Evolutionary conservation across 2,797 vertebrate species (phyloP), one percentile per base, ranked within the genome.

Genomic region (Falco peregrinus): DNA sequence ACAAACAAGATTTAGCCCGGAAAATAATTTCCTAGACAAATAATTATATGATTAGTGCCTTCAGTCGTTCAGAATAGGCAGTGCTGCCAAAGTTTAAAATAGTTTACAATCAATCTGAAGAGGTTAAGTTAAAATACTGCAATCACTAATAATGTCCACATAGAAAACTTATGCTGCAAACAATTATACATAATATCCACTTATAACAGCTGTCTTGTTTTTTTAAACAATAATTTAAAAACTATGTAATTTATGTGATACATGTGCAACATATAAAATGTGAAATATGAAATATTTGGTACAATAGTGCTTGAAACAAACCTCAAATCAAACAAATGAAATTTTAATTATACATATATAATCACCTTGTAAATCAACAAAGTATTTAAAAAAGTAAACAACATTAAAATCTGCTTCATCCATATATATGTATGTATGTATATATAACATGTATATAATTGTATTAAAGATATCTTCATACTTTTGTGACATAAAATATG

Each of bases 271-370:
- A 98, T 98, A 98, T 96, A 98, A 98, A 98, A 98, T 97, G 98
- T 98, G 97, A 98, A 98, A 98, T 98, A 98, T 98, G 98, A 98
- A 98, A 98, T 98, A 98, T 98, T 98, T 98, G 98, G 98, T 98
- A 98, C 98, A 97, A 98, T 98, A 98, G 98, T 98, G 98, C 98
- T 98, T 98, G 97, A 98, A 98, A 98, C 97, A 98, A 98, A 98
- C 97, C 96, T 98, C 97, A 97, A 98, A 98, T 98, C 98, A 98
- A 98, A 98, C 97, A 97, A 98, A 98, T 96, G 98, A 98, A 98
- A 97, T 97, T 96, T 98, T 98, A 98, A 98, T 98, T 97, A 97
- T 97, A 98, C 98, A 98, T 97, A 98, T 98, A 98, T 96, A 96
- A 97, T 98, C 98, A 98, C 98, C 97, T 98, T 98, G 97, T 98